A percentile compares a stretch with the other conserved stretches of the same genome.
Evolutionary conservation across 2,888 invertebrate genomes (phyloP).

Genomic region (Lasioglossum lativentre): DNA sequence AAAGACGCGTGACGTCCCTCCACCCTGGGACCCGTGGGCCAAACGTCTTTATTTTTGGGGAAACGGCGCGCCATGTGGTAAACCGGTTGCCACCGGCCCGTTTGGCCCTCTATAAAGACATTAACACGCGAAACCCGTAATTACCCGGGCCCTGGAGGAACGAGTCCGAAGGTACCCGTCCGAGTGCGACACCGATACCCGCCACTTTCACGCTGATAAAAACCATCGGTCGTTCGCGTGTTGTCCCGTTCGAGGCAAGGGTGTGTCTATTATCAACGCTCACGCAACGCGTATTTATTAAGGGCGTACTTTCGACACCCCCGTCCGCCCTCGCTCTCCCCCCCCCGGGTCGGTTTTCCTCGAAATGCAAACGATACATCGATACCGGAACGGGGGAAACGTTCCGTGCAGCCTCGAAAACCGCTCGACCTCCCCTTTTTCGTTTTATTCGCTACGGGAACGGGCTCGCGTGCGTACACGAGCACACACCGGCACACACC

Average conservation of each 20-base stretch:
- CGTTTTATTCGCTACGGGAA: slow-evolving; percentile 62
- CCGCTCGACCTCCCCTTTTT: neutral
- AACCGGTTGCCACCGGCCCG: slow-evolving; percentile 62
- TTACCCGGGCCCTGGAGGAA: slow-evolving; percentile 62
- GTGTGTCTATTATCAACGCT: slow-evolving; percentile 49
- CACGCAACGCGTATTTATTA: slow-evolving; percentile 67
- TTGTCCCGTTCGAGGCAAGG: slow-evolving; percentile 29
- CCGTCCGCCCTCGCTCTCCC: neutral
- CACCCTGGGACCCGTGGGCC: slow-evolving; percentile 5
- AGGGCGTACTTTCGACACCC: slow-evolving; percentile 18
- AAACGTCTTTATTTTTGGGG: slow-evolving; percentile 55
- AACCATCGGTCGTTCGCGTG: slow-evolving; percentile 49
- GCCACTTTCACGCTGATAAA: slow-evolving; percentile 32
- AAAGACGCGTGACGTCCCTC: slow-evolving; percentile 30
- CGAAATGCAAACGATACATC: slow-evolving; percentile 49
- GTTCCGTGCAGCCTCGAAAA: slow-evolving; percentile 24
- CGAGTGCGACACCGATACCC: slow-evolving; percentile 37
- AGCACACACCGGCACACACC: slow-evolving; percentile 41
- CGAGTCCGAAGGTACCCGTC: neutral
- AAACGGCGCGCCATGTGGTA: slow-evolving; percentile 62
- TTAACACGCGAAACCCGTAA: slow-evolving; percentile 78
- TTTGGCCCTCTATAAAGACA: slow-evolving; percentile 74
- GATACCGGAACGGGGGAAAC: neutral
- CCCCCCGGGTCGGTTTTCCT: slow-evolving; percentile 32
- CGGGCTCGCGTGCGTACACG: slow-evolving; percentile 71